A percentile compares a stretch with the other conserved stretches of the same genome.
Evolutionary conservation across 2,113 vertebrate genomes (phyloP).

Genomic region (Passer domesticus): DNA sequence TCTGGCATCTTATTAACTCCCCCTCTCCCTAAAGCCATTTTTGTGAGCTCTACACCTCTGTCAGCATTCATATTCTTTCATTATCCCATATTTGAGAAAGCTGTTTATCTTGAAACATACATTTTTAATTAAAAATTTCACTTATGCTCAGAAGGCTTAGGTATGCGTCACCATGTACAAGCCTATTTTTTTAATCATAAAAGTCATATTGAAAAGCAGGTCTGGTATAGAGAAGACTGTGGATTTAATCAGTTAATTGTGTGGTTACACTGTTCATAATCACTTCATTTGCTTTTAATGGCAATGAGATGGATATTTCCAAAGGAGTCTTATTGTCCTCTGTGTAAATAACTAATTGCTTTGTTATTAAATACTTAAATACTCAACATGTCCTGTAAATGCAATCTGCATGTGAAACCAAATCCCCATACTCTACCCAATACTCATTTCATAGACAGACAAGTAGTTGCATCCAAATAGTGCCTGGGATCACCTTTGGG

Average conservation of each 20-base stretch:
- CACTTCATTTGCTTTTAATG: conserved; percentile 61
- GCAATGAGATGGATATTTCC: conserved; percentile 55
- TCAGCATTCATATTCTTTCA: conserved; percentile 11
- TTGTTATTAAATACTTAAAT: conserved; percentile 57
- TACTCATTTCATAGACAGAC: not conserved
- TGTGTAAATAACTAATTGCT: conserved; percentile 47
- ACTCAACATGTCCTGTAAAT: conserved; percentile 34
- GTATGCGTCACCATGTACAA: not conserved
- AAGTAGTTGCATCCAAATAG: not conserved
- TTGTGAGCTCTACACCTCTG: not conserved
- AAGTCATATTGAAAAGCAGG: not conserved
- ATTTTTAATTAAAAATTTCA: conserved; percentile 54
- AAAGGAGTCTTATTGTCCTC: conserved; percentile 44
- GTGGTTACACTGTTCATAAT: conserved; percentile 39
- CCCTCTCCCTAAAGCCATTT: not conserved
- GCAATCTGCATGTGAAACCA: conserved; percentile 6
- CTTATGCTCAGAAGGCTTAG: conserved; percentile 34
- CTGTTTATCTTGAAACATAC: conserved; percentile 25
- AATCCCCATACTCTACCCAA: not conserved
- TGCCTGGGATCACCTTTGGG: not conserved
- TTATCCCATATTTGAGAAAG: conserved; percentile 9
- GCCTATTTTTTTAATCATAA: conserved; percentile 31
- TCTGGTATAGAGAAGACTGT: not conserved
- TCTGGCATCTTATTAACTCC: not conserved
- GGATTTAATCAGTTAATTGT: conserved; percentile 63